Conservation (phyloP, 2,113 vertebrate genomes). For the Phylloscopus trochiloides region DNA sequence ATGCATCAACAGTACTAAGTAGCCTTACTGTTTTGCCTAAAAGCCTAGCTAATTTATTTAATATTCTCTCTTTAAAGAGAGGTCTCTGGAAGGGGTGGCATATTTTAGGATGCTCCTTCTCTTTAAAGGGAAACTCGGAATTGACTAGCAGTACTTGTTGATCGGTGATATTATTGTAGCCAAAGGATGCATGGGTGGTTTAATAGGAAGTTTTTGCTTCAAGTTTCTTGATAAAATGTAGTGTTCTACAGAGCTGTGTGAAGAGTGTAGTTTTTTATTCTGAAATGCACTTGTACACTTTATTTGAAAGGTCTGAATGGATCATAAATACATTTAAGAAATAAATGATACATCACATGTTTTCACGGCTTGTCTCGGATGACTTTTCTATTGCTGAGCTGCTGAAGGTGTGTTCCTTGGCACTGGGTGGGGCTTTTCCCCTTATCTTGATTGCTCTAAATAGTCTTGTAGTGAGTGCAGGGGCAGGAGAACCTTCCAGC, state of each 20-base stretch:
- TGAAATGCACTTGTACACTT: slow-evolving; percentile 67
- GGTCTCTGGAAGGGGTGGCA: slow-evolving; percentile 17
- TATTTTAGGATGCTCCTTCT: slow-evolving; percentile 37
- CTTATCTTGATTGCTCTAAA: not conserved
- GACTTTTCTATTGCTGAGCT: not conserved
- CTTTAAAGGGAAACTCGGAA: slow-evolving; percentile 39
- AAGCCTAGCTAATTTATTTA: slow-evolving; percentile 59
- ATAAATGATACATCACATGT: slow-evolving; percentile 51
- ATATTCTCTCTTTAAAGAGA: slow-evolving; percentile 58
- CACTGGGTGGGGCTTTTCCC: not conserved
- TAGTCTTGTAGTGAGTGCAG: not conserved
- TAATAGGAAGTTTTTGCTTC: slow-evolving; percentile 60
- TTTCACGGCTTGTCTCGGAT: slow-evolving; percentile 19
- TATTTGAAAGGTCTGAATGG: slow-evolving; percentile 65
- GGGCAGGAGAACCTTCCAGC: slow-evolving; percentile 34
- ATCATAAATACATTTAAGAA: slow-evolving; percentile 56
- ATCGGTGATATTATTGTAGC: slow-evolving; percentile 61
- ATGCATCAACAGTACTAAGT: slow-evolving; percentile 62
- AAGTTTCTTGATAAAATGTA: slow-evolving; percentile 60
- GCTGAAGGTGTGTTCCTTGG: not conserved
- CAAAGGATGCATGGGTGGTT: slow-evolving; percentile 60
- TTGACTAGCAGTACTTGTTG: slow-evolving; percentile 58
- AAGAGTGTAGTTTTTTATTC: slow-evolving; percentile 69
- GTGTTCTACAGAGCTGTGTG: slow-evolving; percentile 63
- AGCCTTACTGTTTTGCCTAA: slow-evolving; percentile 66